A percentile compares a stretch with the other conserved stretches of the same genome.
Evolutionary conservation across 1,140 invertebrate species (phyloP).

Genomic region (Probaryconus sp.): DNA sequence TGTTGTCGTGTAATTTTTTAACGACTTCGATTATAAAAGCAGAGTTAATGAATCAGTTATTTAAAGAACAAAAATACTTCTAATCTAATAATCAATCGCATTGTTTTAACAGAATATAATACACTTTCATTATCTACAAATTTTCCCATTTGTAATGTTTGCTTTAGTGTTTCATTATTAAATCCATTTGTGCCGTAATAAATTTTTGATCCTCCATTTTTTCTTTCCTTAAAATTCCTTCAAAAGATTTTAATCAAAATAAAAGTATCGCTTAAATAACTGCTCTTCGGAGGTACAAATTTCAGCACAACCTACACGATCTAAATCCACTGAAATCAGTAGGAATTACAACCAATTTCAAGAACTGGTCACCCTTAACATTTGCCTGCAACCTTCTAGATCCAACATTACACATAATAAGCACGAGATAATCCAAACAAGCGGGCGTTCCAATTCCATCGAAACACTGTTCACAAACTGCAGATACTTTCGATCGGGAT

Average conservation of each 20-base stretch:
- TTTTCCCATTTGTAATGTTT: no score
- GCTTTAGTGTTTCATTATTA: no score
- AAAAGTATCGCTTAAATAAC: not conserved
- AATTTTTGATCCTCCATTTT: no score
- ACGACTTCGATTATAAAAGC: no score
- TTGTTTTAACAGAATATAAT: no score
- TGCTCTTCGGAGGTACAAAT: slow-evolving; percentile 24
- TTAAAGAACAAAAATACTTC: no score
- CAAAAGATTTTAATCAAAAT: slow-evolving; percentile 1
- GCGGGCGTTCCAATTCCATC: slow-evolving; percentile 20
- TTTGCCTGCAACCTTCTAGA: slow-evolving; percentile 12
- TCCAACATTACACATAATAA: slow-evolving; percentile 46
- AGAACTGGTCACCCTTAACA: slow-evolving; percentile 1
- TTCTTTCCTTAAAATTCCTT: no score
- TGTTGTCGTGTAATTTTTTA: no score
- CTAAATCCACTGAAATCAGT: slow-evolving; percentile 15
- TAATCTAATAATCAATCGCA: no score
- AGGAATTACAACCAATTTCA: not conserved
- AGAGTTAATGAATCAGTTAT: no score
- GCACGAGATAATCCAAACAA: slow-evolving; percentile 41
- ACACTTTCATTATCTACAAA: no score
- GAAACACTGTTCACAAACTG: slow-evolving; percentile 46
- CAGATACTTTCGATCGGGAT: slow-evolving; percentile 45
- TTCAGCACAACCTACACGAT: slow-evolving; percentile 14
- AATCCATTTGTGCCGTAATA: no score